phyloP scores from a whole-genome alignment of 2,888 invertebrate genomes.

The Ferrisia virgata region DNA sequence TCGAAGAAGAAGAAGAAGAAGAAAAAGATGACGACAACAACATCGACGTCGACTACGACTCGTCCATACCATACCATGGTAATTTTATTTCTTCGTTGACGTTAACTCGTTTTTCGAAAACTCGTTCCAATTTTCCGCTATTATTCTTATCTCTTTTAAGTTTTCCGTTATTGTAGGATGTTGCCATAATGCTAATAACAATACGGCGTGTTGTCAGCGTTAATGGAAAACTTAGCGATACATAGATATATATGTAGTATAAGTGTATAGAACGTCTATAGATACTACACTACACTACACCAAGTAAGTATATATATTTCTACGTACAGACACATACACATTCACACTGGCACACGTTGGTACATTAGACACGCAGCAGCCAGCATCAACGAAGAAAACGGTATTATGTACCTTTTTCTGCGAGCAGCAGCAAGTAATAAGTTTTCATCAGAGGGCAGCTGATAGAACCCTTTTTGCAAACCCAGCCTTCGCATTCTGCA shows the following conservation, averaged over 20 bases:
- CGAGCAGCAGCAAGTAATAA: background rate
- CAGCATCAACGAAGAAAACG: background rate
- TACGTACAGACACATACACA: background rate
- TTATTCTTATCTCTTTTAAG: slow-evolving; percentile 29
- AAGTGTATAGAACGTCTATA: no score
- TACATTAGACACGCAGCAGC: background rate
- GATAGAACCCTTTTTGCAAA: slow-evolving; percentile 17
- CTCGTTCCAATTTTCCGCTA: slow-evolving; percentile 30
- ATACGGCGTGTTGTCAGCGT: slow-evolving; percentile 30
- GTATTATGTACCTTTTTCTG: slow-evolving; percentile 13
- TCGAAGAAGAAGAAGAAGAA: no score
- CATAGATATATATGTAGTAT: background rate
- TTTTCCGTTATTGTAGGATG: slow-evolving; percentile 30
- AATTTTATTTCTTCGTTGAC: slow-evolving; percentile 9
- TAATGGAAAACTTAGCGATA: slow-evolving; percentile 29
- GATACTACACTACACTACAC: no score
- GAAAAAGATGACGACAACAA: no score
- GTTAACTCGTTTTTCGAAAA: slow-evolving; percentile 26
- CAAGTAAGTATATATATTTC: no score
- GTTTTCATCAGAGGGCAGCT: background rate
- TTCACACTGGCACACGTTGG: background rate
- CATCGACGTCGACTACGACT: no score
- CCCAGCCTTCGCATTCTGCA: background rate
- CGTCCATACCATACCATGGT: background rate
- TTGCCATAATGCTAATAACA: slow-evolving; percentile 29